Evolutionary conservation across 1,140 invertebrate species (phyloP).

Genomic region (Drosophila sechellia): DNA sequence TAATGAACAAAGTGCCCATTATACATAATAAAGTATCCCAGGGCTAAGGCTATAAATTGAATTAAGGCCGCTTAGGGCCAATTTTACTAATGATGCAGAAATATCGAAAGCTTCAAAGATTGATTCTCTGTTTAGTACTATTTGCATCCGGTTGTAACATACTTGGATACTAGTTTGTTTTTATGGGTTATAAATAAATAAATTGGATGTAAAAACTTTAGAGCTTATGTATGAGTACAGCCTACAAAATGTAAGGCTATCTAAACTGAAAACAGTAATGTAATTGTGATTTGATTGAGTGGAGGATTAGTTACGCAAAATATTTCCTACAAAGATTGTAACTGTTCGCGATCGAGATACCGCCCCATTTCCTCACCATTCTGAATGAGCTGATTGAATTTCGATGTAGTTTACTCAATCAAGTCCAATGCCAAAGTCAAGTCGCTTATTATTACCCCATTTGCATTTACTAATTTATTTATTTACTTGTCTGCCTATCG

Average conservation of each 20-base stretch:
- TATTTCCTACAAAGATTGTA: conserved; percentile 13
- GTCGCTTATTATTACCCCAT: conserved; percentile 49
- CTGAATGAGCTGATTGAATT: conserved; percentile 56
- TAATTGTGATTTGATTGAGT: background rate
- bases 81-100: conserved; percentile 20
- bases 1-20: conserved; percentile 36
- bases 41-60: conserved; percentile 9
- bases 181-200: background rate
- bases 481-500: conserved; percentile 59
- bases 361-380: background rate
- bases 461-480: conserved; percentile 60
- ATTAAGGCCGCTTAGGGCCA: background rate
- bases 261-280: background rate
- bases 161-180: background rate
- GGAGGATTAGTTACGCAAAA: conserved; percentile 24
- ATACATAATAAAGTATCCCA: conserved; percentile 12
- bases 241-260: background rate
- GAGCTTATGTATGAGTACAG: background rate
- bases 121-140: too few species aligned
- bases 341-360: background rate
- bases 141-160: background rate
- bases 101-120: background rate
- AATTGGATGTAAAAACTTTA: background rate
- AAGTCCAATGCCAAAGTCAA: conserved; percentile 59
- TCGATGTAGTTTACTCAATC: conserved; percentile 50